These are phyloP conservation scores for Drosophila mettleri DNA, from an alignment of 2,888 invertebrate species.

Conservation along the genomic window DNA sequence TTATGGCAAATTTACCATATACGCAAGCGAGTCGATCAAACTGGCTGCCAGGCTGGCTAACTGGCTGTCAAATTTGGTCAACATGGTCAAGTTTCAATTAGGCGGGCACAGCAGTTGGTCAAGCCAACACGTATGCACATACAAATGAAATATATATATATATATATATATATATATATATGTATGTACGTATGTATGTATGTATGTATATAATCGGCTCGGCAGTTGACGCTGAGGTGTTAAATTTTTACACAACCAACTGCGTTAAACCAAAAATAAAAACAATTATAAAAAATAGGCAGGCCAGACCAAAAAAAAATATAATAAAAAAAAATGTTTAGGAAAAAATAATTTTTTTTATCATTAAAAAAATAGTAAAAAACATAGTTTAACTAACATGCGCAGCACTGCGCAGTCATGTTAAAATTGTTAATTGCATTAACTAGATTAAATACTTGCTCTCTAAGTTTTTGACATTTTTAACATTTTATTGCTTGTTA, in stretches of 20 bases:
- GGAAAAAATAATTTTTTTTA: constrained; percentile 32
- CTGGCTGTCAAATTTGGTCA: constrained; percentile 71
- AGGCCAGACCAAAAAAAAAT: not conserved
- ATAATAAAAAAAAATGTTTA: not conserved
- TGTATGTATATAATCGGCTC: constrained; percentile 32
- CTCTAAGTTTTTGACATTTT: constrained; percentile 72
- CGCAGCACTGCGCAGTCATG: constrained; percentile 78
- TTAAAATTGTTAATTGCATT: constrained; percentile 83
- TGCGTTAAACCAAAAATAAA: constrained; percentile 59
- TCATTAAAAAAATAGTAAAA: constrained; percentile 25
- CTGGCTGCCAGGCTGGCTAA: constrained; percentile 23
- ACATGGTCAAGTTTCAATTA: constrained; percentile 82
- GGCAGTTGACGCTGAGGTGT: constrained; percentile 74
- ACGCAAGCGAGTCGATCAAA: constrained; percentile 48
- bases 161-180: not conserved
- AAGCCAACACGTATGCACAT: constrained; percentile 33
- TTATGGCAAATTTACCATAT: constrained; percentile 83
- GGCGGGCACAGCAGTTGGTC: constrained; percentile 65
- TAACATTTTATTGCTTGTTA: constrained; percentile 83
- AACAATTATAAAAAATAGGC: not conserved
- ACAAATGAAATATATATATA: too few relatives aligned
- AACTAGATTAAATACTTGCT: constrained; percentile 83
- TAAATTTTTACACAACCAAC: constrained; percentile 80
- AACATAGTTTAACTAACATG: constrained; percentile 45
- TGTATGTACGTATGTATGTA: not conserved